phyloP scores from a whole-genome alignment of 2,888 invertebrate genomes.

The Agrilus cyanescens region DNA sequence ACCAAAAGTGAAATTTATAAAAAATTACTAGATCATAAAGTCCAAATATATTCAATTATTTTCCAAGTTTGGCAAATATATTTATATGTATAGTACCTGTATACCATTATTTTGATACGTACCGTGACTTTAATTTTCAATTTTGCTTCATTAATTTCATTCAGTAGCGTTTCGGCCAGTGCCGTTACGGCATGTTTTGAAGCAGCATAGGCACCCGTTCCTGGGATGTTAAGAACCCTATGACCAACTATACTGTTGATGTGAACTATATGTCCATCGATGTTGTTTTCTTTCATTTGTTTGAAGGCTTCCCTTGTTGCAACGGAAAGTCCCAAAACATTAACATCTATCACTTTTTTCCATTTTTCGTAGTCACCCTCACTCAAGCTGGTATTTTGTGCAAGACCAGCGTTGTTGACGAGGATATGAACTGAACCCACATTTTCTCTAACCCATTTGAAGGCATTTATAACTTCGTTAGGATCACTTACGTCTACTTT shows the following conservation, averaged over 20 bases:
- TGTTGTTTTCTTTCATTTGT: constrained; percentile 14
- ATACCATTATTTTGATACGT: too few relatives aligned
- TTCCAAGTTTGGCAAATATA: too few relatives aligned
- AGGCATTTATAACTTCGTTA: constrained; percentile 17
- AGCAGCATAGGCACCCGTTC: too few relatives aligned
- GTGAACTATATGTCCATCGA: constrained; percentile 18
- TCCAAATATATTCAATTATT: too few relatives aligned
- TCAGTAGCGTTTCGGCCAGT: constrained; percentile 15
- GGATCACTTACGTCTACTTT: constrained; percentile 16
- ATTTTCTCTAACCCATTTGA: constrained; percentile 15
- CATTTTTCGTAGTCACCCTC: constrained; percentile 14
- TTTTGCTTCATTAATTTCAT: constrained; percentile 11
- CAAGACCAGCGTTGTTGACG: constrained; percentile 18
- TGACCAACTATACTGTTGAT: constrained; percentile 18
- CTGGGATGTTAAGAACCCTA: constrained; percentile 8
- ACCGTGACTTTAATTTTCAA: constrained; percentile 12
- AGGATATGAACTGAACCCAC: constrained; percentile 18
- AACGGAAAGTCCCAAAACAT: constrained; percentile 12
- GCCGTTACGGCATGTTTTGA: constrained; percentile 16
- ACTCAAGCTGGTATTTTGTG: constrained; percentile 7
- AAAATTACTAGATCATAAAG: too few relatives aligned
- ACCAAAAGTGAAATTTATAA: too few relatives aligned
- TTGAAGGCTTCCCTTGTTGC: constrained; percentile 15
- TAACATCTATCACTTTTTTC: constrained; percentile 12
- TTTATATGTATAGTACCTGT: too few relatives aligned